Base-by-base conservation (phyloP, 1,140 invertebrate species). In the Ceratina calcarata region DNA sequence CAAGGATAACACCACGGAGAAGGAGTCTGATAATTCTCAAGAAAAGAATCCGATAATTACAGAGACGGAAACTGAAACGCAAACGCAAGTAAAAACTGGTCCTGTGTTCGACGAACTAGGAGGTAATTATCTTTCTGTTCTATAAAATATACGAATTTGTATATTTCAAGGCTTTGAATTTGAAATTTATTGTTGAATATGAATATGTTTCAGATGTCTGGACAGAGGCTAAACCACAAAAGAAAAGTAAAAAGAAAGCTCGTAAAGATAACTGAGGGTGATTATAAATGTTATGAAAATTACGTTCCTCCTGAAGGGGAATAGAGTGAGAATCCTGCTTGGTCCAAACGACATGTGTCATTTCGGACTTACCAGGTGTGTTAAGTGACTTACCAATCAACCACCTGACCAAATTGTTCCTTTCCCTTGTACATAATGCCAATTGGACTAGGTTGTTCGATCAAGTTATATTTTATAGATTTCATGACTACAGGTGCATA, bases 91-190 rank as follows among this genome's bases (percentile, higher is more conserved):
- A 51, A 91, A 91, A 32, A 87, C 81, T 76, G 86, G 86, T 73
- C 85, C 91, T 55, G 95, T 91, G 24, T 96, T 96, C 91, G 95
- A 96, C 91, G 95, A 96, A 92, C 91, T 96, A 81, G 95, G 95
- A 91, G 95, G 95, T 96, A 93, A 78, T 74, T 82, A 27, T 51
- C 24, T 71, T 22, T 66, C 0, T 8, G n/a, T 20, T 2, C 8
- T 2, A 18, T 55, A 18, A 18, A 55, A 55, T 55, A 55, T 55
- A 15, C 18, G 16, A n/a, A 57, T 18, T n/a, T n/a, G n/a, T 13
- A 18, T n/a, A 13, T 2, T 57, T 57, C 18, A n/a, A 57, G 55
- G 37, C 37, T 57, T 18, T n/a, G 15, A 57, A 16, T 57, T 18
- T 7, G 55, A 65, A 20, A 0, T 20, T 64, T 68, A 66, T 70